A percentile compares a stretch with the other conserved stretches of the same genome.
Conservation (phyloP, 2,888 invertebrate genomes). For the Ceramica pisi region DNA sequence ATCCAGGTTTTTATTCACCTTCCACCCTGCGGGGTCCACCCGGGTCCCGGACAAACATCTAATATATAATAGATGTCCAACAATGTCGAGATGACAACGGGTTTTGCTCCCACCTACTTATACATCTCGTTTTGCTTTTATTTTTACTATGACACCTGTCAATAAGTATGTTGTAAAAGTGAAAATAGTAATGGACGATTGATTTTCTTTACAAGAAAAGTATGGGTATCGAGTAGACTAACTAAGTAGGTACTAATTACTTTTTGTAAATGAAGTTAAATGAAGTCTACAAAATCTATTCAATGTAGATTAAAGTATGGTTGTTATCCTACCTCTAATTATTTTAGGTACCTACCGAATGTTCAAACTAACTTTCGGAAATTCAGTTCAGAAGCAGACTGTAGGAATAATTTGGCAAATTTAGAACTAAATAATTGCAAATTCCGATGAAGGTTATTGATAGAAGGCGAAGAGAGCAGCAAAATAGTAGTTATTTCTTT, state of each 20-base stretch:
- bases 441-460: conserved; percentile 35
- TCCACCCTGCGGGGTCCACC: conserved; percentile 74
- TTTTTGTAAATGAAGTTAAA: neutral
- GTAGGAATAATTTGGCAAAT: neutral
- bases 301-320: neutral
- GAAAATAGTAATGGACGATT: neutral
- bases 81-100: conserved; percentile 83
- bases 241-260: neutral
- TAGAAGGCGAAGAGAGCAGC: conserved; percentile 55
- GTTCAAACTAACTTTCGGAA: neutral
- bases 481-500: conserved; percentile 72
- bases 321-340: neutral
- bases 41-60: conserved; percentile 81
- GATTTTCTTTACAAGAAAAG: neutral
- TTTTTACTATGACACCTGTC: conserved; percentile 67
- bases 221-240: too few relatives aligned
- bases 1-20: conserved; percentile 88
- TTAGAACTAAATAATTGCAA: neutral
- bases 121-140: conserved; percentile 67
- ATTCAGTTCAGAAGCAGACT: neutral
- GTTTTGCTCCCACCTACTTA: conserved; percentile 68
- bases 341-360: neutral
- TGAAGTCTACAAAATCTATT: neutral
- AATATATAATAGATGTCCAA: conserved; percentile 85
- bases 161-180: conserved; percentile 54